These are phyloP conservation scores for Phocoena sinus DNA, from an alignment of 2,113 vertebrate genomes.

Conservation along the genomic window DNA sequence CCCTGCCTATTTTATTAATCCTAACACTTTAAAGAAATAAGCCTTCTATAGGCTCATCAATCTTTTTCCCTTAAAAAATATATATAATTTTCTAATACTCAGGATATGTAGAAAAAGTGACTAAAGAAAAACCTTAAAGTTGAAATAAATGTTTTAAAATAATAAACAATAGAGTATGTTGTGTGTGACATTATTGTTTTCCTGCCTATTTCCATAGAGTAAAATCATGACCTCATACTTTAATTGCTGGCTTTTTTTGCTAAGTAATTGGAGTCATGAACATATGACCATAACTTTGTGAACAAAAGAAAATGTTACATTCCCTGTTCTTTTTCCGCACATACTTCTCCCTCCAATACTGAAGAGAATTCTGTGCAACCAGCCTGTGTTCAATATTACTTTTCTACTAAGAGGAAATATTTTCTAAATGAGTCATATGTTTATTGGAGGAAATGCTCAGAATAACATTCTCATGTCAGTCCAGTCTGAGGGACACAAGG, in stretches of 20 bases:
- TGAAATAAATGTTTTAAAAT: neutral
- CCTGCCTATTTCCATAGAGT: neutral
- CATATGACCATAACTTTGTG: neutral
- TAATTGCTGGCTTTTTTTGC: neutral
- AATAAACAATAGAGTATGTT: neutral
- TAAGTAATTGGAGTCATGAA: neutral
- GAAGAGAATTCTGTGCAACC: neutral
- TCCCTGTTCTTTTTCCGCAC: rapidly evolving
- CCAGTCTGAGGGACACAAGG: neutral
- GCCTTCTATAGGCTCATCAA: neutral
- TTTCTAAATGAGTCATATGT: neutral
- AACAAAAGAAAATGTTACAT: neutral
- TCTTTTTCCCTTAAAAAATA: neutral
- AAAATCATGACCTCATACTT: neutral
- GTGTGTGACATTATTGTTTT: neutral
- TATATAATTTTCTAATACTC: neutral
- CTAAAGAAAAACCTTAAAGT: neutral
- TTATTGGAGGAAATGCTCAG: neutral
- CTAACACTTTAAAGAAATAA: neutral
- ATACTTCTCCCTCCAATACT: neutral
- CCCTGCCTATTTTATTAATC: neutral
- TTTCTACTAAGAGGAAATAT: neutral
- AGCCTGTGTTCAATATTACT: neutral
- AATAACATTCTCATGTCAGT: neutral
- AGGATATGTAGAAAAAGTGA: neutral